Evolutionary conservation across 2,113 vertebrate genomes (phyloP).

Genomic region (Crotophaga sulcirostris): DNA sequence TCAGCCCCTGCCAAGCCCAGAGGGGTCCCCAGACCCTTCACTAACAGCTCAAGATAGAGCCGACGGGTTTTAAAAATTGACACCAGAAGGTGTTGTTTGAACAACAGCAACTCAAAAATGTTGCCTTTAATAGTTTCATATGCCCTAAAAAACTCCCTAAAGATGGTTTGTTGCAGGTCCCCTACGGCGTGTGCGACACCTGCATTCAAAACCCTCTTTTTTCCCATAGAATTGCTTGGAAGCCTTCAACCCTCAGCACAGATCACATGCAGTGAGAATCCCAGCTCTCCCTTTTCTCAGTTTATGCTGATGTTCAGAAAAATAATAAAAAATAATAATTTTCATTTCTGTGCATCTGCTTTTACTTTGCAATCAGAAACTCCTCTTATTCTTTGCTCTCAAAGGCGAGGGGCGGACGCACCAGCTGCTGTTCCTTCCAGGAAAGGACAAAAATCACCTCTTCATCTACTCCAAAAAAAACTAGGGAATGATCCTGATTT

Average conservation of each 20-base stretch:
- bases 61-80: not conserved
- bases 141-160: not conserved
- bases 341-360: not conserved
- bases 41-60: not conserved
- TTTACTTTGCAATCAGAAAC: not conserved
- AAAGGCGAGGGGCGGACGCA: not conserved
- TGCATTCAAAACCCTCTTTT: not conserved
- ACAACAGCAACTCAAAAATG: not conserved
- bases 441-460: not conserved
- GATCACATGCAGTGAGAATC: rapidly evolving
- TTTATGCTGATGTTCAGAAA: not conserved
- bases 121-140: too few species aligned
- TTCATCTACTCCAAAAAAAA: not conserved
- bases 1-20: not conserved
- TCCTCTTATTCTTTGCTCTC: not conserved
- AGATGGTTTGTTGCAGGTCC: too few species aligned
- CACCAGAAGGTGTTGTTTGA: not conserved
- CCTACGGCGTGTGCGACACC: rapidly evolving
- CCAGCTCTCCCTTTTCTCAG: not conserved
- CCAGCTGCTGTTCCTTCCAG: not conserved
- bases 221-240: not conserved
- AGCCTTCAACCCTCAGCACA: rapidly evolving
- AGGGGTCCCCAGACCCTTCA: not conserved
- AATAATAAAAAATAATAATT: not conserved
- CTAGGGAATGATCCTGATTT: rapidly evolving